Percentiles rank a stretch among this genome's conserved stretches.
Conservation (phyloP, 1,140 invertebrate genomes). For the Lordiphosa stackelbergi region DNA sequence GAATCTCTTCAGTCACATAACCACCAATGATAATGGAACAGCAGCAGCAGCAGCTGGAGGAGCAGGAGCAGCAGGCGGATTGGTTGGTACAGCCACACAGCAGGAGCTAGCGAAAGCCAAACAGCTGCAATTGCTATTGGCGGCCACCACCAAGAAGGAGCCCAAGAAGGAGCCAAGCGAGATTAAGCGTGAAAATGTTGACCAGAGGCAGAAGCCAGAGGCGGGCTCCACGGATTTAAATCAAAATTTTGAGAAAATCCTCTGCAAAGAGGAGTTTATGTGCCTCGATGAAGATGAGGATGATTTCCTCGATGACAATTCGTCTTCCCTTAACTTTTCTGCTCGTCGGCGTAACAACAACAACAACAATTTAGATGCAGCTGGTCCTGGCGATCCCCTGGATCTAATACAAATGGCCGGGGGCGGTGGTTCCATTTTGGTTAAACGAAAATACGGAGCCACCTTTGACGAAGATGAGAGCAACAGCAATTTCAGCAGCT, state of each 20-base stretch:
- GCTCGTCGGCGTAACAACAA: slow-evolving; percentile 12
- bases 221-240: slow-evolving; percentile 68
- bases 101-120: slow-evolving; percentile 60
- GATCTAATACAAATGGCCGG: slow-evolving; percentile 58
- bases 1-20: slow-evolving; percentile 62
- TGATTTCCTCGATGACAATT: slow-evolving; percentile 63
- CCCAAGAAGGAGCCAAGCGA: slow-evolving; percentile 28
- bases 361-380: slow-evolving; percentile 42
- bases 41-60: slow-evolving; percentile 1
- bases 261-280: slow-evolving; percentile 73
- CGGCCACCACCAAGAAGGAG: slow-evolving; percentile 48
- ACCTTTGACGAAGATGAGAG: slow-evolving; percentile 40
- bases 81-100: slow-evolving; percentile 1
- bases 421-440: slow-evolving; percentile 33
- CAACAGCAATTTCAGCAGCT: slow-evolving; percentile 30
- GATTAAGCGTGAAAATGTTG: slow-evolving; percentile 53
- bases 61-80: slow-evolving; percentile 1
- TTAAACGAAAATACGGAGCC: slow-evolving; percentile 57
- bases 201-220: slow-evolving; percentile 28
- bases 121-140: slow-evolving; percentile 46
- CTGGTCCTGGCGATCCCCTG: slow-evolving; percentile 52
- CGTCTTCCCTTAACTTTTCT: slow-evolving; percentile 59
- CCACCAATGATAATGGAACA: slow-evolving; percentile 51
- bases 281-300: slow-evolving; percentile 72
- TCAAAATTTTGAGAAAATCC: slow-evolving; percentile 76